Conservation (phyloP, 2,797 vertebrate species). For the Oreochromis mossambicus region DNA sequence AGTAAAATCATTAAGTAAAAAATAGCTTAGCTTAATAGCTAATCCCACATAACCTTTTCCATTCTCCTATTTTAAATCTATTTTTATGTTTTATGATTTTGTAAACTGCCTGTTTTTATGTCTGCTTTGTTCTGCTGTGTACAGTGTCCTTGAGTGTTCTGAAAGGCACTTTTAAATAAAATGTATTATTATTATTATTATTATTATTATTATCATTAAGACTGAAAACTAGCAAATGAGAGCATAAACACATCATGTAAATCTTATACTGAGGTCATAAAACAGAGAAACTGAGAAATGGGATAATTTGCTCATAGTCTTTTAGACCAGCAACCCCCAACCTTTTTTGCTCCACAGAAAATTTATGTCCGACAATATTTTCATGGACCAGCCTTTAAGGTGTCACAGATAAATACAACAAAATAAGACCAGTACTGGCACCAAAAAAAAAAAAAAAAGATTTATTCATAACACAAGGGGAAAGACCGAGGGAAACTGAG, state of each 20-base stretch:
- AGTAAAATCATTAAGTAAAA: neutral
- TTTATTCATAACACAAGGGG: neutral
- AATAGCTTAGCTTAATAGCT: neutral
- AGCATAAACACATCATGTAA: no score
- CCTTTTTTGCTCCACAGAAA: no score
- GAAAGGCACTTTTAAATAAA: neutral
- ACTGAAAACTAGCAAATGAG: no score
- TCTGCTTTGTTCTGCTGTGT: neutral
- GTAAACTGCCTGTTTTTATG: neutral
- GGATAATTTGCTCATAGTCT: no score
- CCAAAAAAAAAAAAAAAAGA: neutral
- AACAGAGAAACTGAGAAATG: no score
- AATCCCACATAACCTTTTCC: neutral
- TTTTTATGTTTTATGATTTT: neutral
- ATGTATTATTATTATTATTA: neutral
- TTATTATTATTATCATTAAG: no score
- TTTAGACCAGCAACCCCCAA: no score
- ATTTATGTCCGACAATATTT: no score
- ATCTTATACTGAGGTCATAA: no score
- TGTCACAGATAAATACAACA: no score
- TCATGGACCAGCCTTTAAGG: no score
- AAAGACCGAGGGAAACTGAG: fast-evolving
- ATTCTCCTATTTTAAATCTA: neutral
- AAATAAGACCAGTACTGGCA: no score
- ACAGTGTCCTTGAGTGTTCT: neutral